These are phyloP conservation scores for Hoplostethus mediterraneus DNA, from an alignment of 2,797 vertebrate genomes.

Conservation along the genomic window DNA sequence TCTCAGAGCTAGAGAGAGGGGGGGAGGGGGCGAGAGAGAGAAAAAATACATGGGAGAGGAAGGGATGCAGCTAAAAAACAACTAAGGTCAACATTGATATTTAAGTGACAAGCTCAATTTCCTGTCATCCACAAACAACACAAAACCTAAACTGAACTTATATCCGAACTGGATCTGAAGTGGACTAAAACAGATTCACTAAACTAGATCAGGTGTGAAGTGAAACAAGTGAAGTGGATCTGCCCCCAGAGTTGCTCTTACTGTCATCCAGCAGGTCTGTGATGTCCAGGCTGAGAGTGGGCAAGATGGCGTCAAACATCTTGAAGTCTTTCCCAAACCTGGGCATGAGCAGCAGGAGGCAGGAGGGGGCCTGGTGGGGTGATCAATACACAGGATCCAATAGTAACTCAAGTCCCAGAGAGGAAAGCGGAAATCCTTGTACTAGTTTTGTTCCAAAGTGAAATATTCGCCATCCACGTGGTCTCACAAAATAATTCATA, in stretches of 20 bases:
- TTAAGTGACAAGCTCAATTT: too few relatives aligned
- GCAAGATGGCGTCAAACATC: constrained; percentile 89
- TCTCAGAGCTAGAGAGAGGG: constrained; percentile 77
- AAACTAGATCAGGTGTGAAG: not conserved
- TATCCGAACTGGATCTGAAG: not conserved
- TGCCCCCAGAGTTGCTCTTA: constrained; percentile 50
- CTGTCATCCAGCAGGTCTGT: constrained; percentile 90
- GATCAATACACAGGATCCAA: not conserved
- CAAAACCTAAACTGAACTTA: not conserved
- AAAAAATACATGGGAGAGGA: not conserved
- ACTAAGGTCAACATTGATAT: too few relatives aligned
- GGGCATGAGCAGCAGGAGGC: constrained; percentile 88
- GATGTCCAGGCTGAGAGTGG: constrained; percentile 86
- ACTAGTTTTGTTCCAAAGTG: too few relatives aligned
- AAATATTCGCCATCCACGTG: too few relatives aligned
- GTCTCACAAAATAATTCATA: too few relatives aligned
- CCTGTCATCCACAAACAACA: not conserved
- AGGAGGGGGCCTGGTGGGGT: constrained; percentile 85
- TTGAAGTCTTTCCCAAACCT: constrained; percentile 90
- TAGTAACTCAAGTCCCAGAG: not conserved
- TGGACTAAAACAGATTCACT: not conserved
- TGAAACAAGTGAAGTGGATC: too few relatives aligned
- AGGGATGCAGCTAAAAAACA: not conserved
- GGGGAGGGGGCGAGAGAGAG: not conserved
- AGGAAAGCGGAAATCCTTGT: too few relatives aligned